Evolutionary conservation across 2,797 vertebrate genomes (phyloP).

Genomic region (Carapus acus): DNA sequence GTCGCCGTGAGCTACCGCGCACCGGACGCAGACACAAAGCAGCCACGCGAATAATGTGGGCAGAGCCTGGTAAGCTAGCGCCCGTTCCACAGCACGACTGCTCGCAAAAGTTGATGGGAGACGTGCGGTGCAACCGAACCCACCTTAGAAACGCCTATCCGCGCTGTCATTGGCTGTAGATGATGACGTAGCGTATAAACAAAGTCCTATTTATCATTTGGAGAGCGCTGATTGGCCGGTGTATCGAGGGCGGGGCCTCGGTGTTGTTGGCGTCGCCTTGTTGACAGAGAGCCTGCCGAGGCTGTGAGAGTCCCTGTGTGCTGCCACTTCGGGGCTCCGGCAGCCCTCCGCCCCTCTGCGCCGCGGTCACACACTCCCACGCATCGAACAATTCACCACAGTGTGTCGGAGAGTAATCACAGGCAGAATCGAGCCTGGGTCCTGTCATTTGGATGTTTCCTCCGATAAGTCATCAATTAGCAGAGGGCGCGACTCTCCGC

Average conservation of each 20-base stretch:
- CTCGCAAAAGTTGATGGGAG: conserved; percentile 66
- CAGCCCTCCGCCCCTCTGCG: no score
- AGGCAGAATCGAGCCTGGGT: no score
- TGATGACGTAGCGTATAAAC: conserved; percentile 39
- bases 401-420: no score
- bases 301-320: no score
- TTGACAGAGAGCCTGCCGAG: no score
- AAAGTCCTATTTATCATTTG: fast-evolving
- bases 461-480: no score
- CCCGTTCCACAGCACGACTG: conserved; percentile 32
- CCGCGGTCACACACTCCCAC: no score
- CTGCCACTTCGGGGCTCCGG: no score
- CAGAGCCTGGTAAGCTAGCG: conserved; percentile 41
- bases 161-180: conserved; percentile 45
- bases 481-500: no score
- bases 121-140: conserved; percentile 61
- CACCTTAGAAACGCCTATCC: conserved; percentile 33
- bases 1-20: background rate
- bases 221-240: conserved; percentile 36
- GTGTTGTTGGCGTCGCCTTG: background rate
- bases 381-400: no score
- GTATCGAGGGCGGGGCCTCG: conserved; percentile 3
- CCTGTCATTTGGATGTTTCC: no score
- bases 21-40: fast-evolving
- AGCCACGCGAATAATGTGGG: background rate